A percentile compares a stretch with the other conserved stretches of the same genome.
Evolutionary conservation across 1,140 invertebrate species (phyloP).

Genomic region (Aphidius ervi): DNA sequence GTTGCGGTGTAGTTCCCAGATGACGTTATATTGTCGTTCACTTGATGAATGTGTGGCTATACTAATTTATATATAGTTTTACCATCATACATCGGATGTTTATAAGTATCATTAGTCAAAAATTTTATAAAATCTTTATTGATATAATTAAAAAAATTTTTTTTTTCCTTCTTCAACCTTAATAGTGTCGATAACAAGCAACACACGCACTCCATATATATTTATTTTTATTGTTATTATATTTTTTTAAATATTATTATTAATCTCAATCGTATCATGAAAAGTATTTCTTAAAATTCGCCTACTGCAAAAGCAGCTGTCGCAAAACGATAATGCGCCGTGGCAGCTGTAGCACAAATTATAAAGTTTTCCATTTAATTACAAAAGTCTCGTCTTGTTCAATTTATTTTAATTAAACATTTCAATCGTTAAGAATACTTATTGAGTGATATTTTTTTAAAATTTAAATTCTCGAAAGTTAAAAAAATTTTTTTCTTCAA

Average conservation of each 20-base stretch:
- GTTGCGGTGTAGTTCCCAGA: conserved; percentile 1
- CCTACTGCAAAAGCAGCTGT: conserved; percentile 15
- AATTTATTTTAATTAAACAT: too few species aligned
- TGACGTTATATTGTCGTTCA: too few species aligned
- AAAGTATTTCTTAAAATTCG: conserved; percentile 8
- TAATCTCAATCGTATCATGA: background rate
- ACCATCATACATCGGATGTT: too few species aligned
- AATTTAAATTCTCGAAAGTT: too few species aligned
- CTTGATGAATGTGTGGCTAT: background rate
- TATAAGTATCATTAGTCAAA: too few species aligned
- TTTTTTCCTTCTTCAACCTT: too few species aligned
- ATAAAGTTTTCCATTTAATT: conserved; percentile 23
- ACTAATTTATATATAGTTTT: too few species aligned
- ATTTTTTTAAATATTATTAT: background rate
- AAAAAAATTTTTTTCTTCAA: background rate
- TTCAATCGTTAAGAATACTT: too few species aligned
- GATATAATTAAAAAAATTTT: too few species aligned
- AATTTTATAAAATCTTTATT: too few species aligned
- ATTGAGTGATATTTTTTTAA: background rate
- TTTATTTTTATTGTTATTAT: background rate
- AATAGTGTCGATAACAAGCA: too few species aligned
- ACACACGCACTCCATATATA: too few species aligned
- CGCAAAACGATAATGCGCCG: conserved; percentile 17
- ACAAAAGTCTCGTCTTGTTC: conserved; percentile 13
- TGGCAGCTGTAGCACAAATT: conserved; percentile 22